These are phyloP conservation scores for Drosophila setifemur DNA, from an alignment of 1,140 invertebrate species.

Conservation along the genomic window DNA sequence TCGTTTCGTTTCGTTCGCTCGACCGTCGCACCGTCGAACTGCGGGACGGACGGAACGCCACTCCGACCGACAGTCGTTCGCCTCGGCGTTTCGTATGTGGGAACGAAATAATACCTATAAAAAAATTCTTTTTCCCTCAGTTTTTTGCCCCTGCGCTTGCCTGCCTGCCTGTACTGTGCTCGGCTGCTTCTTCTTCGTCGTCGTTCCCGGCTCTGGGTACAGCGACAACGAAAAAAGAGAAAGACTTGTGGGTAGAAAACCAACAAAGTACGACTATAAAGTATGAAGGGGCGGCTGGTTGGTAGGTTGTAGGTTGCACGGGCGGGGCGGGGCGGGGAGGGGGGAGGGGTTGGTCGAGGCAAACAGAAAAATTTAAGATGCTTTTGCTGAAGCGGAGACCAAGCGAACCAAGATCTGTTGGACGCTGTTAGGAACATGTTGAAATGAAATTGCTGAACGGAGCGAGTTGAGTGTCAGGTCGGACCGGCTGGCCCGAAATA, in stretches of 20 bases:
- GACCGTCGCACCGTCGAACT: conserved; percentile 17
- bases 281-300: conserved; percentile 32
- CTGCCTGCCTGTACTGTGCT: conserved; percentile 27
- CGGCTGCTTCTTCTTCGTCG: conserved; percentile 25
- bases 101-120: conserved; percentile 79
- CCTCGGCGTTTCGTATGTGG: conserved; percentile 76
- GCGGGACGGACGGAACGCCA: conserved; percentile 10
- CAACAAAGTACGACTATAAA: conserved; percentile 81
- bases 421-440: conserved; percentile 71
- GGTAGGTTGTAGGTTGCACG: too few relatives aligned
- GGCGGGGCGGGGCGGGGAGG: not conserved
- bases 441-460: conserved; percentile 75
- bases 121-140: conserved; percentile 63
- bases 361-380: conserved; percentile 74
- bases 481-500: conserved; percentile 8
- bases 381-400: conserved; percentile 68
- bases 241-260: conserved; percentile 81
- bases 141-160: conserved; percentile 54
- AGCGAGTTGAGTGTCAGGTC: conserved; percentile 54
- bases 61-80: conserved; percentile 59
- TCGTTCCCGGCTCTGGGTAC: conserved; percentile 39
- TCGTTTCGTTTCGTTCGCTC: conserved; percentile 27
- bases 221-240: conserved; percentile 77
- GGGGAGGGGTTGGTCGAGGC: conserved; percentile 17
- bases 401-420: conserved; percentile 65